Base-by-base conservation (phyloP, 2,113 vertebrate genomes). In the Phoxinus phoxinus region DNA sequence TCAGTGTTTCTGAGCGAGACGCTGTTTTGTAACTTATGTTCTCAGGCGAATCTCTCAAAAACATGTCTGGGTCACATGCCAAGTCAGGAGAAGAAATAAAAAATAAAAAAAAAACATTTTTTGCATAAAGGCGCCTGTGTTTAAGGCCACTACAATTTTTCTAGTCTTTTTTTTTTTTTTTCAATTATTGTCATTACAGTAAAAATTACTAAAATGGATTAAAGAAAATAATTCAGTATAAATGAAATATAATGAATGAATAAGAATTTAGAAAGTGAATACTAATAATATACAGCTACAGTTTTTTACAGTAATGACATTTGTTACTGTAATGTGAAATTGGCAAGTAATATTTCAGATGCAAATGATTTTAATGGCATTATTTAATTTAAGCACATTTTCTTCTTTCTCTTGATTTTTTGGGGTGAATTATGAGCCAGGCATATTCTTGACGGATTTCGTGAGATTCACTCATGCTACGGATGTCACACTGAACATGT, bases 1-100 rank as follows among this genome's bases (percentile, higher is more conserved):
- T 59, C 46, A 59, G 65, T 77, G 73, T 83, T 77, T 75, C 15
- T 6, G 53, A 32, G 21, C 79, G 46, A 81, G 44, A 79, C 21
- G 17, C 59, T 67, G 69, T 81, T 84, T 81, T 86, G 69, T 48
- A 37, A 86, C 21, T 74, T 81, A 30, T 67, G 19, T 21, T 65
- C 56, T 46, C 41, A 19, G 78, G 56, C 46, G 37, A 46, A 25
- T 80, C 35, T 61, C 59, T 9, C 35, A 61, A 5, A 61, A 17
- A 41, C 56, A 15, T 78, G 76, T 44, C 21, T 1, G n/a, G 56
- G 58, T 80, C 77, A 80, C 58, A 27, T 63, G 58, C n/a, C 17
- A 11, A 56, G 7, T 56, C 41, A 41, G 48, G 17, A 17, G 13
- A 17, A 15, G 13, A 51, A 59, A 59, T 3, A 21, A n/a, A n/a